phyloP scores from a whole-genome alignment of 2,797 vertebrate genomes.

The Hafferia zeledoni region DNA sequence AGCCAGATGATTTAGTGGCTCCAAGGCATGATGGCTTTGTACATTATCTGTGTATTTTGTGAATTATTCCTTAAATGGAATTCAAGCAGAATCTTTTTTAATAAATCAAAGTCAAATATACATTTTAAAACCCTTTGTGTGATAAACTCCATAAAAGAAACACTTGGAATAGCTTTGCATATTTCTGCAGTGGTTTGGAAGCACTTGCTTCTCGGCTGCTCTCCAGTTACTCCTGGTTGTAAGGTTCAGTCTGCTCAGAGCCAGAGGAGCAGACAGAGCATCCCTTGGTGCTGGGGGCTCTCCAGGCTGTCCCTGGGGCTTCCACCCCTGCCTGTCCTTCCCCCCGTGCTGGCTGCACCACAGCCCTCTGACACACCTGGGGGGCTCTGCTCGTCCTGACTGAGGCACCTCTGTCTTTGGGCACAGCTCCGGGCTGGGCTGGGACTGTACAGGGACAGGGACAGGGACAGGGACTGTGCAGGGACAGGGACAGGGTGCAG shows the following conservation, averaged over 20 bases:
- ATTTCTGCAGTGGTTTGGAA: neutral
- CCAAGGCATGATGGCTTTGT: neutral
- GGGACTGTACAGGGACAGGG: too few relatives aligned
- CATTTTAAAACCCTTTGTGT: neutral
- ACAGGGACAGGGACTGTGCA: too few relatives aligned
- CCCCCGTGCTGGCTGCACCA: neutral
- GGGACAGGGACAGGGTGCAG: too few relatives aligned
- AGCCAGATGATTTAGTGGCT: slow-evolving; percentile 12
- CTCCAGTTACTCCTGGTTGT: neutral
- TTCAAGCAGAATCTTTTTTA: neutral
- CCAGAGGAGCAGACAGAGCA: fast-evolving
- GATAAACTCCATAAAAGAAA: neutral
- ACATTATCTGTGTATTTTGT: slow-evolving; percentile 16
- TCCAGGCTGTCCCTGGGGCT: neutral
- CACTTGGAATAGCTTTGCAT: neutral
- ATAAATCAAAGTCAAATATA: slow-evolving; percentile 1
- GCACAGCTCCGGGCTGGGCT: neutral
- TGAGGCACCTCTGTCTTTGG: fast-evolving
- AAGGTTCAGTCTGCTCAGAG: fast-evolving
- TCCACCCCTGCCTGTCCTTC: neutral
- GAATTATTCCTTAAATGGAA: slow-evolving; percentile 52
- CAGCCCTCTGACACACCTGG: neutral
- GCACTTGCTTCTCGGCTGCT: neutral
- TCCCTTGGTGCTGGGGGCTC: neutral
- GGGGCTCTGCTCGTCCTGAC: neutral